Evolutionary conservation across 2,888 invertebrate species (phyloP).

Genomic region (Zeuzera pyrina): DNA sequence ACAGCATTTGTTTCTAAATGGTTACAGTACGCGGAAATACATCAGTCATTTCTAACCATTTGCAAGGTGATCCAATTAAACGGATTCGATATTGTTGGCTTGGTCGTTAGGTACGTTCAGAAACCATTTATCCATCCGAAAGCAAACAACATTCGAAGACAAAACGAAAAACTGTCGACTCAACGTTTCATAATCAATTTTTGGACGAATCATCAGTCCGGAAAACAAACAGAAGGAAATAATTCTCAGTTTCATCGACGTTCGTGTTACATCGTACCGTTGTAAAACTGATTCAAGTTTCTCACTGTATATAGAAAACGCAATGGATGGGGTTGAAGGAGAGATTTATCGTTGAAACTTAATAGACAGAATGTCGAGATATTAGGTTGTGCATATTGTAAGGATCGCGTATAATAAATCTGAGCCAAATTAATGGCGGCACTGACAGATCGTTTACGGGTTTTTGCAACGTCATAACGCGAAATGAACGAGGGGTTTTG

Average conservation of each 20-base stretch:
- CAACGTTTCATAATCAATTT: slow-evolving; percentile 56
- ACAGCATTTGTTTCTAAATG: no score
- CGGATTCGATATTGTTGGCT: slow-evolving; percentile 26
- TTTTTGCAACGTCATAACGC: slow-evolving; percentile 54
- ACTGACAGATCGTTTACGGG: slow-evolving; percentile 63
- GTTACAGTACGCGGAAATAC: not conserved
- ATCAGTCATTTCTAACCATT: slow-evolving; percentile 8
- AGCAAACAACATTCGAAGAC: slow-evolving; percentile 31
- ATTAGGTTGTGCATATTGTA: slow-evolving; percentile 29
- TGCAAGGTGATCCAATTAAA: slow-evolving; percentile 35
- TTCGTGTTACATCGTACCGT: no score
- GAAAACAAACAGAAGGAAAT: slow-evolving; percentile 15
- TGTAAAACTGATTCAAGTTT: no score
- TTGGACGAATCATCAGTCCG: slow-evolving; percentile 26
- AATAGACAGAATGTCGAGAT: not conserved
- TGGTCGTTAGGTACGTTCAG: slow-evolving; percentile 28
- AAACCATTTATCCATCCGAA: slow-evolving; percentile 33
- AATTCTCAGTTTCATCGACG: not conserved
- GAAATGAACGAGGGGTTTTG: slow-evolving; percentile 34
- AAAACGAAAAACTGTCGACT: slow-evolving; percentile 50
- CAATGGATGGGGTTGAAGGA: slow-evolving; percentile 24
- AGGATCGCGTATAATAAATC: slow-evolving; percentile 57
- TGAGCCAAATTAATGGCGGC: slow-evolving; percentile 58
- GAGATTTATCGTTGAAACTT: slow-evolving; percentile 6
- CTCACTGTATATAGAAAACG: slow-evolving; percentile 18